Evolutionary conservation across 2,888 invertebrate species (phyloP), one percentile per base, ranked within the genome.

Genomic region (Phania funesta): DNA sequence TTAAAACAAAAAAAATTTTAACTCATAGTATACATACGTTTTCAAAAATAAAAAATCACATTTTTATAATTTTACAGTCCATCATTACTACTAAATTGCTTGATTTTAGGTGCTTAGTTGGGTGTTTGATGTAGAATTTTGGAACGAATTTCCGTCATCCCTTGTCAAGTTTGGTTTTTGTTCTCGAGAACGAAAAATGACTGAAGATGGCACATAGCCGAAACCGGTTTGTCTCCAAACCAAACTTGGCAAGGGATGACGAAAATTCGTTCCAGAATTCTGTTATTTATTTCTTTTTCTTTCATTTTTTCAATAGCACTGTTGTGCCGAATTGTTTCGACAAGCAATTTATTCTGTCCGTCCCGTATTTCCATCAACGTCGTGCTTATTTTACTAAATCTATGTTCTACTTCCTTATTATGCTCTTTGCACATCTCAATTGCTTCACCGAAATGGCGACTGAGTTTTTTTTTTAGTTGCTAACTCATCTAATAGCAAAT

Each of bases 391-490:
- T 46, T 46, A 20, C 46, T 46, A 8, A 46, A 54, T 54, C 32
- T 54, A 54, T 54, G 3, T 32, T 32, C 18, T 2, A 54, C n/a
- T 32, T 54, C 32, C 16, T 54, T 32, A 32, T 54, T 54, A 11
- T 54, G 54, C 16, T 54, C 54, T 54, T 54, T 54, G 16, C 22
- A 52, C 26, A 52, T 52, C 26, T 52, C 11, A 52, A 52, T 52
- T 52, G 32, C 32, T 54, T 54, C 32, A 54, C 54, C 54, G 11
- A 54, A 54, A 54, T 32, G 54, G 11, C 54, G 29, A 32, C 18
- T 32, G 54, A 32, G 54, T 2, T 16, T 16, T 32, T 29, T 54
- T 46, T 46, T n/a, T n/a, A n/a, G n/a, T n/a, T n/a, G n/a, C 20
- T 46, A 20, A 46, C 20, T 46, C 46, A 18, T 46, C 46, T 46